Evolutionary conservation across 2,113 vertebrate species (phyloP).

Genomic region (Microcebus lehilahytsara): DNA sequence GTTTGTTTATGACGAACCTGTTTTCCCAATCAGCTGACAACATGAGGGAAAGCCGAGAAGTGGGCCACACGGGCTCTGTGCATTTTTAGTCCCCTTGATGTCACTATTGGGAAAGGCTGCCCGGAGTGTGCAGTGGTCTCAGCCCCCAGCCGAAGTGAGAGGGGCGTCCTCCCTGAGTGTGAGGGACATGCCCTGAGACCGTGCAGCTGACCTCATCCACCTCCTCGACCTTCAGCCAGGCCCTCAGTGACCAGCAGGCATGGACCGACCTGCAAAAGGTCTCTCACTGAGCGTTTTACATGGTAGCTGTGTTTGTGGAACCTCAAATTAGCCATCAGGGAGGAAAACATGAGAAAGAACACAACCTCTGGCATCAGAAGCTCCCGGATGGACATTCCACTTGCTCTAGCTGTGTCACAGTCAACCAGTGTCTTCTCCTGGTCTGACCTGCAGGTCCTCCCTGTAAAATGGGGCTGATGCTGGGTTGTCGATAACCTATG

Average conservation of each 20-base stretch:
- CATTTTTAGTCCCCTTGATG: not conserved
- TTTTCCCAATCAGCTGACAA: conserved; percentile 5
- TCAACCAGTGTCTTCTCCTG: not conserved
- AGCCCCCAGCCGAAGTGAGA: not conserved
- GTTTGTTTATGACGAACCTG: not conserved
- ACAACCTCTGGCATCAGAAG: not conserved
- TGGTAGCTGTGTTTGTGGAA: not conserved
- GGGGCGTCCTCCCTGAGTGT: not conserved
- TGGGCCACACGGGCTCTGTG: not conserved
- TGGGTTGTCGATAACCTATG: not conserved
- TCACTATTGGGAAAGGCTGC: not conserved
- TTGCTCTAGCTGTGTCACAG: not conserved
- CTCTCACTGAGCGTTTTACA: not conserved
- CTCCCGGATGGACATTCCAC: not conserved
- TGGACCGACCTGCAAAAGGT: no score
- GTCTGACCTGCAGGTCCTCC: not conserved
- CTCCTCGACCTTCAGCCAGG: not conserved
- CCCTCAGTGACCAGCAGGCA: not conserved
- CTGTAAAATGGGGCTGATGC: not conserved
- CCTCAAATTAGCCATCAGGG: not conserved
- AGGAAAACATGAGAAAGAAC: not conserved
- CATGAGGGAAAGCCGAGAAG: not conserved
- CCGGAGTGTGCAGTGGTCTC: not conserved
- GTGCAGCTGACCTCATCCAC: not conserved
- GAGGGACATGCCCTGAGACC: not conserved